Conservation (phyloP, 2,888 invertebrate genomes). For the Drosophila stalkeri region DNA sequence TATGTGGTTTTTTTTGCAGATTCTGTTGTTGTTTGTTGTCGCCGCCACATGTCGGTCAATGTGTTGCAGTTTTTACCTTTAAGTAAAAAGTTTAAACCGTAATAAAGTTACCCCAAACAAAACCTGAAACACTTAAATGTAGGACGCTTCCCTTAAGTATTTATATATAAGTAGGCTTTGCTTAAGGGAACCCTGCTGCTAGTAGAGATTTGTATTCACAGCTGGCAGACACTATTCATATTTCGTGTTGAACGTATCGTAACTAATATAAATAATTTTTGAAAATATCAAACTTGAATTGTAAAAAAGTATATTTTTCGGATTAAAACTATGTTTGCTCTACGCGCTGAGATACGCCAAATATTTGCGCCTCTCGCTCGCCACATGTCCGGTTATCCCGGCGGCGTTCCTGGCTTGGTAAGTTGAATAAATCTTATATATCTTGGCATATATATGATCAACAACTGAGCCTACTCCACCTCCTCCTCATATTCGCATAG, state of each 20-base stretch:
- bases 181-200: background rate
- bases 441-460: background rate
- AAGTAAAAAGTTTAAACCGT: slow-evolving; percentile 73
- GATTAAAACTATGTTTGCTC: slow-evolving; percentile 42
- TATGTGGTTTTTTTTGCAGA: slow-evolving; percentile 28
- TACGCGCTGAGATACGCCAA: slow-evolving; percentile 35
- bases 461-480: background rate
- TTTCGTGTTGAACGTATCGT: background rate
- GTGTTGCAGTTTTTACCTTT: slow-evolving; percentile 66
- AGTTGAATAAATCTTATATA: slow-evolving; percentile 33
- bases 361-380: slow-evolving; percentile 37
- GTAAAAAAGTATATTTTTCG: slow-evolving; percentile 20
- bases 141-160: slow-evolving; percentile 24
- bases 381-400: slow-evolving; percentile 45
- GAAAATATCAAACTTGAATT: slow-evolving; percentile 4
- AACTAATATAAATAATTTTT: background rate
- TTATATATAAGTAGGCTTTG: slow-evolving; percentile 17
- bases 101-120: slow-evolving; percentile 66
- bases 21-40: slow-evolving; percentile 36
- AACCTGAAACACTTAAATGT: slow-evolving; percentile 29
- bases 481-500: slow-evolving; percentile 14
- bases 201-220: background rate
- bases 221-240: background rate
- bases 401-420: slow-evolving; percentile 74
- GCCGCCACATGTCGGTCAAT: slow-evolving; percentile 43